Percentiles rank a stretch among this genome's conserved stretches.
Evolutionary conservation across 2,113 vertebrate genomes (phyloP).

Genomic region (Corythaixoides concolor): DNA sequence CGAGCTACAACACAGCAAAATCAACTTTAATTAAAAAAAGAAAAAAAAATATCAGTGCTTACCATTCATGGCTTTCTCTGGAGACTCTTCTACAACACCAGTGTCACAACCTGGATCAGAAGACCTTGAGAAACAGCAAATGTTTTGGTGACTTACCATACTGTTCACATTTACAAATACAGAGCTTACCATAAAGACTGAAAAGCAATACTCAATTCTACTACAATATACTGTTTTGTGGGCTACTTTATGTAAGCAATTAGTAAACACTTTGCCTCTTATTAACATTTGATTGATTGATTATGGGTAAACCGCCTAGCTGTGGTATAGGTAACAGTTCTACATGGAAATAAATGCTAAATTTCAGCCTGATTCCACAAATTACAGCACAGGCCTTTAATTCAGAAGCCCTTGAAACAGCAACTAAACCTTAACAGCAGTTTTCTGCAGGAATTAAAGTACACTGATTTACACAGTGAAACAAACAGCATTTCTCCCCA

Average conservation of each 20-base stretch:
- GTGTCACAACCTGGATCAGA: slow-evolving; percentile 78
- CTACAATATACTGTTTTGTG: not conserved
- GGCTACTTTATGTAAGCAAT: not conserved
- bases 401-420: not conserved
- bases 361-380: not conserved
- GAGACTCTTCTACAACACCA: slow-evolving; percentile 91
- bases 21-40: not conserved
- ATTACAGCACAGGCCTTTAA: not conserved
- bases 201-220: not conserved
- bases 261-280: not conserved
- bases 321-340: not conserved
- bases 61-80: slow-evolving; percentile 85
- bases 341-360: not conserved
- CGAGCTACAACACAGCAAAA: fast-evolving
- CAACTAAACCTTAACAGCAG: not conserved
- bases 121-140: slow-evolving; percentile 70
- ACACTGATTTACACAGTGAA: not conserved
- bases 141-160: not conserved
- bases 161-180: not conserved
- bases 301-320: not conserved
- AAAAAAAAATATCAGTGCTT: not conserved
- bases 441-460: not conserved
- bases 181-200: not conserved
- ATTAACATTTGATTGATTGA: not conserved
- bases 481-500: not conserved